phyloP scores from a whole-genome alignment of 2,113 vertebrate species.

The Proteles cristata region DNA sequence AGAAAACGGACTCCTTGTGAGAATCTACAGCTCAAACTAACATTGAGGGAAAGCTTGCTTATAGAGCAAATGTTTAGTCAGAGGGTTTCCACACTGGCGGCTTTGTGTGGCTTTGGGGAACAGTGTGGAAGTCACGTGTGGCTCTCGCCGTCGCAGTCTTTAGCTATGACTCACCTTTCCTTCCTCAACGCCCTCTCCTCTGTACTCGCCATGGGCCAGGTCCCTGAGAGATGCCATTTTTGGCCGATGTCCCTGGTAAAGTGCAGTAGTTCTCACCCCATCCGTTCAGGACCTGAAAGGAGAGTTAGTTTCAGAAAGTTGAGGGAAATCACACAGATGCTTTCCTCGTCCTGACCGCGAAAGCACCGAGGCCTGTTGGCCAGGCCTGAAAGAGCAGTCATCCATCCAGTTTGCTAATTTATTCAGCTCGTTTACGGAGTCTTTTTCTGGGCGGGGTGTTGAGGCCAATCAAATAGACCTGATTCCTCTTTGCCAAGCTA shows the following conservation, averaged over 20 bases:
- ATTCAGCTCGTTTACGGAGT: not conserved
- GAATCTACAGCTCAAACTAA: not conserved
- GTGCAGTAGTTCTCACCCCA: not conserved
- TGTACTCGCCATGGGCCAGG: not conserved
- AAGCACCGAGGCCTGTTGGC: accelerated
- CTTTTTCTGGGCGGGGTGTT: not conserved
- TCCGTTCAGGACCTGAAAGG: not conserved
- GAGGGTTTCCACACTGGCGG: not conserved
- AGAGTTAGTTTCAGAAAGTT: not conserved
- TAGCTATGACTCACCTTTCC: not conserved
- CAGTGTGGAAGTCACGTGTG: not conserved
- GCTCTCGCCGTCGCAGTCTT: not conserved
- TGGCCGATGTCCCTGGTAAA: constrained; percentile 42
- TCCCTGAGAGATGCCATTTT: constrained; percentile 48
- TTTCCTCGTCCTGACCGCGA: not conserved
- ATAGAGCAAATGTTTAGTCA: not conserved
- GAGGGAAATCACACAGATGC: not conserved
- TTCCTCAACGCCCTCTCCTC: constrained; percentile 7
- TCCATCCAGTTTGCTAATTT: not conserved
- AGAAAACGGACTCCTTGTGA: constrained; percentile 20
- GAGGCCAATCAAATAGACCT: not conserved
- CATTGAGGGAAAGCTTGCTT: constrained; percentile 2
- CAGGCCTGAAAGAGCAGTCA: not conserved
- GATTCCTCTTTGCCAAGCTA: not conserved
- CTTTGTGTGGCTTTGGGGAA: constrained; percentile 36